These are phyloP conservation scores for Octonoba sinensis DNA, from an alignment of 2,888 invertebrate genomes.

Conservation along the genomic window DNA sequence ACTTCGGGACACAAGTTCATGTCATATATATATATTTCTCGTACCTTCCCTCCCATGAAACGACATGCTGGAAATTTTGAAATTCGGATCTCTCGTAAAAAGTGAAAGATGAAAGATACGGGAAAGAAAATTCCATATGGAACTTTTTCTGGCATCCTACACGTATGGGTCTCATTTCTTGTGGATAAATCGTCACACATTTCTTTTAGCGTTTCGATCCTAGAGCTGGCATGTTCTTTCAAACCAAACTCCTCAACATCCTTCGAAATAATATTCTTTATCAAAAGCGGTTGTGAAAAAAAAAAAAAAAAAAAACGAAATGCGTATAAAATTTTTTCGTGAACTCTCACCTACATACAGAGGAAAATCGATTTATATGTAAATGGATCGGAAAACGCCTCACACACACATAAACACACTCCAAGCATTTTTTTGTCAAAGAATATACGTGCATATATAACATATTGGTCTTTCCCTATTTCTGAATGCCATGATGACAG, in stretches of 20 bases:
- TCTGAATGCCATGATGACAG: neutral
- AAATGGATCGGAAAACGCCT: slow-evolving; percentile 56
- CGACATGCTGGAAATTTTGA: slow-evolving; percentile 58
- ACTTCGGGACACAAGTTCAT: slow-evolving; percentile 55
- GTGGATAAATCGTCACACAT: slow-evolving; percentile 59
- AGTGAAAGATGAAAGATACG: slow-evolving; percentile 13
- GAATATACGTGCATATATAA: slow-evolving; percentile 37
- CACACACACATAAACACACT: slow-evolving; percentile 50
- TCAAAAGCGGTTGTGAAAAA: slow-evolving; percentile 37
- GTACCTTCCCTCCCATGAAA: slow-evolving; percentile 19
- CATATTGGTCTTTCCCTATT: slow-evolving; percentile 27
- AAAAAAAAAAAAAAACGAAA: slow-evolving; percentile 29
- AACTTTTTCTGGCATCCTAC: slow-evolving; percentile 40
- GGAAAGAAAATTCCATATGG: slow-evolving; percentile 36
- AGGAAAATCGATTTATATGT: slow-evolving; percentile 58
- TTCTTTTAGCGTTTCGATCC: slow-evolving; percentile 53
- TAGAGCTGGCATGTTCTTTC: slow-evolving; percentile 27
- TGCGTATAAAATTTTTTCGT: no score
- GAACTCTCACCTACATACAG: slow-evolving; percentile 13
- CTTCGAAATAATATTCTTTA: slow-evolving; percentile 58
- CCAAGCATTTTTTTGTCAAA: slow-evolving; percentile 28
- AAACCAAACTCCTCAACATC: slow-evolving; percentile 18
- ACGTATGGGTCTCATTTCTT: slow-evolving; percentile 38
- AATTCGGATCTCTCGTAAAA: slow-evolving; percentile 52
- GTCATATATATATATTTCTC: slow-evolving; percentile 60